Conservation (phyloP, 2,797 vertebrate species). For the Eremophila alpestris region DNA sequence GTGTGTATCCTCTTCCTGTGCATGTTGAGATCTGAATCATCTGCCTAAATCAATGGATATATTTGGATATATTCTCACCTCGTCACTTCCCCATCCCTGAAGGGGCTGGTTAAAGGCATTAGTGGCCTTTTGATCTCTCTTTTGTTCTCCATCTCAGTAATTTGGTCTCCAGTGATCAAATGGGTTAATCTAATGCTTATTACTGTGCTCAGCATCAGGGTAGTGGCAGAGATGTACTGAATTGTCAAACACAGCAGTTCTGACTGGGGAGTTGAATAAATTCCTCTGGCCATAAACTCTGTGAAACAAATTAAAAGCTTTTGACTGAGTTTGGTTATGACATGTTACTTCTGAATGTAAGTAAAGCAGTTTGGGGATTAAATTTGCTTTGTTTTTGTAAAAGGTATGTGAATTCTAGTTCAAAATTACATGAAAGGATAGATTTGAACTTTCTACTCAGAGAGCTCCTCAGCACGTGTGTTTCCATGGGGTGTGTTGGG, state of each 20-base stretch:
- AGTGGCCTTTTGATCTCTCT: conserved; percentile 33
- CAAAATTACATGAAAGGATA: background rate
- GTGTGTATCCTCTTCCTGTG: conserved; percentile 26
- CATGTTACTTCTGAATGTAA: background rate
- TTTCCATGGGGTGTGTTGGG: background rate
- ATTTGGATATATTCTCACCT: conserved; percentile 9
- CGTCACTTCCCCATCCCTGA: conserved; percentile 4
- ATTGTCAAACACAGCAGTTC: background rate
- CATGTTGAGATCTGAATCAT: conserved; percentile 50
- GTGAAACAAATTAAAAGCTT: background rate
- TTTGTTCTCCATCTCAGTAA: conserved; percentile 23
- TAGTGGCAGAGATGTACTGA: background rate
- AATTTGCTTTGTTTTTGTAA: background rate
- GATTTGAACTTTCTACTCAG: background rate
- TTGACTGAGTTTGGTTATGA: background rate
- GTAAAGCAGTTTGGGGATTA: background rate
- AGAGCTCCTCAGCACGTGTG: background rate
- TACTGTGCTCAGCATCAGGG: background rate
- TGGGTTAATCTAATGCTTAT: background rate
- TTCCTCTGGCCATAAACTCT: background rate
- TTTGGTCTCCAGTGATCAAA: background rate
- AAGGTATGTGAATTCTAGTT: background rate
- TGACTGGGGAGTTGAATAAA: background rate
- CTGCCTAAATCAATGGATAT: background rate
- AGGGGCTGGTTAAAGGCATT: conserved; percentile 26